phyloP scores from a whole-genome alignment of 2,113 vertebrate genomes.

The mouse (Mus musculus) region DNA sequence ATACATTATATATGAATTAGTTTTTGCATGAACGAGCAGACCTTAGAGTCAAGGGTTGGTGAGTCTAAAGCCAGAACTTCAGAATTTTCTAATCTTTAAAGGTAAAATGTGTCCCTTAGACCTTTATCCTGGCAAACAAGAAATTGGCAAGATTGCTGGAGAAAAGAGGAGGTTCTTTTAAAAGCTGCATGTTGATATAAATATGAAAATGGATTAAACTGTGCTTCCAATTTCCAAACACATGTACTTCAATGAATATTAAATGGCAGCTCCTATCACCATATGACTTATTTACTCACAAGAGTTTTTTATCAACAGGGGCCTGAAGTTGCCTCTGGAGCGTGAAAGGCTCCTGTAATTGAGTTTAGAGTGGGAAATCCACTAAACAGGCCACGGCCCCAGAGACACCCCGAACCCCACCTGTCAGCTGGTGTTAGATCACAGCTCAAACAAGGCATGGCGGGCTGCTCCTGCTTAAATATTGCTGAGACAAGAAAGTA shows the following conservation, averaged over 20 bases:
- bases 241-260: constrained; percentile 91
- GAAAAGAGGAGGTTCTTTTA: constrained; percentile 84
- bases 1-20: not conserved
- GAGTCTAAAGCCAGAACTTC: constrained; percentile 30
- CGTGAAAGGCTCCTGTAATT: constrained; percentile 90
- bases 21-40: constrained; percentile 53
- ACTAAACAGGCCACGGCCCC: constrained; percentile 91
- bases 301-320: constrained; percentile 90
- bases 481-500: constrained; percentile 81
- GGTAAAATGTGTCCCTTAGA: constrained; percentile 67
- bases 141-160: constrained; percentile 75
- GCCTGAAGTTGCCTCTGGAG: constrained; percentile 86
- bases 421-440: constrained; percentile 98
- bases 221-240: constrained; percentile 91
- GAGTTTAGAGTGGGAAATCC: constrained; percentile 91
- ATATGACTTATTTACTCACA: constrained; percentile 90
- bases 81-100: constrained; percentile 68
- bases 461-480: constrained; percentile 85
- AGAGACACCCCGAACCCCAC: constrained; percentile 94
- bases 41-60: constrained; percentile 54
- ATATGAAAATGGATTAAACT: constrained; percentile 93
- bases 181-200: constrained; percentile 94
- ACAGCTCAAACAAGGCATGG: constrained; percentile 88
- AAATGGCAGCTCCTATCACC: constrained; percentile 89
- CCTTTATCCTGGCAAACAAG: constrained; percentile 78